These are phyloP conservation scores for Diarsia mendica DNA, from an alignment of 2,888 invertebrate genomes.

Conservation along the genomic window DNA sequence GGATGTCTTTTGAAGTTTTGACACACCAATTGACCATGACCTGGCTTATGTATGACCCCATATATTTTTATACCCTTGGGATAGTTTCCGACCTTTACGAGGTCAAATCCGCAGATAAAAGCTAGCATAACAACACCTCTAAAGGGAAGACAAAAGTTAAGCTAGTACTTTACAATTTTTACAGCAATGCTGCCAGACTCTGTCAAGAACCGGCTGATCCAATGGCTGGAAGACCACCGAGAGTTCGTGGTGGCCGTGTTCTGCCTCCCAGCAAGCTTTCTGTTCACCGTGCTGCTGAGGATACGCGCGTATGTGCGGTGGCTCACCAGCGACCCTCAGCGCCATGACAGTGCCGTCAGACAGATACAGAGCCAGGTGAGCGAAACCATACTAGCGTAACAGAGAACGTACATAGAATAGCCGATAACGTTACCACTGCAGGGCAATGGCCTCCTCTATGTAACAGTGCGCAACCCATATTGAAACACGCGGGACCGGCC, in stretches of 20 bases:
- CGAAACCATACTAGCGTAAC: not conserved
- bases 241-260: conserved; percentile 91
- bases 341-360: conserved; percentile 85
- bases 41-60: too few relatives aligned
- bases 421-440: not conserved
- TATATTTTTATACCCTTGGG: too few relatives aligned
- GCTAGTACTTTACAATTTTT: not conserved
- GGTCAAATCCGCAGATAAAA: not conserved
- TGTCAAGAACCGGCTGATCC: conserved; percentile 79
- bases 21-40: not conserved
- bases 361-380: conserved; percentile 82
- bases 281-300: conserved; percentile 88
- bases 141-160: too few relatives aligned
- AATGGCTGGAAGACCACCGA: conserved; percentile 91
- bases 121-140: not conserved
- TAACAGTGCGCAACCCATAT: too few relatives aligned
- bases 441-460: too few relatives aligned
- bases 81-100: not conserved
- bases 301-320: conserved; percentile 80
- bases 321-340: conserved; percentile 78
- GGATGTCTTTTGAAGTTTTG: not conserved
- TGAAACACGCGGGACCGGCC: too few relatives aligned
- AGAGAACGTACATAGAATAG: too few relatives aligned
- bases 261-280: conserved; percentile 92
- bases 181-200: conserved; percentile 74